Conservation (phyloP, 2,113 vertebrate species). For the Buteo buteo region DNA sequence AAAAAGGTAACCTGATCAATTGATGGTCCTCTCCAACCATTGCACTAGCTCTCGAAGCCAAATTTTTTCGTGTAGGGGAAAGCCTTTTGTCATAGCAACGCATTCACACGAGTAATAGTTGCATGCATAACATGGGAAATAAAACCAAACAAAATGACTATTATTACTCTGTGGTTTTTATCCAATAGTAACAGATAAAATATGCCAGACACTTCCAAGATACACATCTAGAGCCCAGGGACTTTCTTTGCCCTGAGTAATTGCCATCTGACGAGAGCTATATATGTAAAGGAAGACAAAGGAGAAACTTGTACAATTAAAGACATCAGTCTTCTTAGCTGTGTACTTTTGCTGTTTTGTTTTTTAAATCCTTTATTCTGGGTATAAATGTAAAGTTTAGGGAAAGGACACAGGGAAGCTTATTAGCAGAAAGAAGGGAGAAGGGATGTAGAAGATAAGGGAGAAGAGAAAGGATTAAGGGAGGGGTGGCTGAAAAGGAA, state of each 20-base stretch:
- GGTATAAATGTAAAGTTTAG: neutral
- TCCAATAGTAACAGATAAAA: neutral
- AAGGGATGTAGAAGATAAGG: neutral
- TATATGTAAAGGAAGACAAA: neutral
- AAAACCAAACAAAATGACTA: slow-evolving; percentile 14
- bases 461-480: neutral
- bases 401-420: neutral
- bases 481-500: neutral
- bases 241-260: neutral
- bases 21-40: neutral
- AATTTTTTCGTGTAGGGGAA: neutral
- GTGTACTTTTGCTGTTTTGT: neutral
- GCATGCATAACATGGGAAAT: neutral
- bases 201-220: neutral
- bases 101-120: neutral
- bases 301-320: slow-evolving; percentile 18
- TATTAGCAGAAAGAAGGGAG: neutral
- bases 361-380: neutral
- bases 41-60: neutral
- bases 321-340: neutral
- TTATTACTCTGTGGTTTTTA: neutral
- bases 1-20: slow-evolving; percentile 12
- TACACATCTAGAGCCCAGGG: neutral
- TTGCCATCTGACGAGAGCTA: neutral
- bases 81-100: slow-evolving; percentile 18